Base-by-base conservation (phyloP, 2,113 vertebrate species). In the Tonatia bakeri region DNA sequence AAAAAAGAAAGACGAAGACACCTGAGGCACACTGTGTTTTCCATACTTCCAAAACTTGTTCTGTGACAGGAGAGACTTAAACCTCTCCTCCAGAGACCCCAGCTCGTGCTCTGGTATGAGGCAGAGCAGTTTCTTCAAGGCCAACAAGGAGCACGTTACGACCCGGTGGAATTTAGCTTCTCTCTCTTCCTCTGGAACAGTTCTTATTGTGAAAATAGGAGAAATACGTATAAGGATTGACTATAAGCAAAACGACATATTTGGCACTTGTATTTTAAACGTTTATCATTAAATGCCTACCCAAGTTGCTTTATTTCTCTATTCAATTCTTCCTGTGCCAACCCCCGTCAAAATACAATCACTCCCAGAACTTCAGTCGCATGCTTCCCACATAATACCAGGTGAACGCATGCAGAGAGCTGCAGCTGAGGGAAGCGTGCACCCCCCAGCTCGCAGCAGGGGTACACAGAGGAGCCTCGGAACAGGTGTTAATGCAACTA, bases 11-110 rank as follows among this genome's bases (percentile, higher is more conserved):
- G 15, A 38, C 84, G 33, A 92, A 56, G 4, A 98, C 98, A 99
- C 99, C 99, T 99, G 99, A 84, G 99, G 98, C 38, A 98, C 87
- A 13, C 85, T 99, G 98, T 99, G 99, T 90, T 99, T 99, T 98
- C 99, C 98, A 33, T 99, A 99, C 94, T 99, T 99, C 99, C 99
- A 99, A 98, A 99, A 99, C 95, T 99, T 99, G 50, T 96, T 98
- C 94, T 99, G 99, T 36, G 98, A 98, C 24, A 99, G 96, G 52
- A 99, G 98, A 31, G 98, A 97, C 81, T 96, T 96, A 24, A 99
- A 98, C 93, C 98, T 98, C 84, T 98, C 98, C 76, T 99, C 98
- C 94, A 99, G 36, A 28, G 98, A 98, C 9, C 91, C 95, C 36
- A 98, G 97, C 87, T 99, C 99, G 82, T 93, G 98, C 67, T 98